phyloP scores from a whole-genome alignment of 2,113 vertebrate species.

The Condylura cristata region DNA sequence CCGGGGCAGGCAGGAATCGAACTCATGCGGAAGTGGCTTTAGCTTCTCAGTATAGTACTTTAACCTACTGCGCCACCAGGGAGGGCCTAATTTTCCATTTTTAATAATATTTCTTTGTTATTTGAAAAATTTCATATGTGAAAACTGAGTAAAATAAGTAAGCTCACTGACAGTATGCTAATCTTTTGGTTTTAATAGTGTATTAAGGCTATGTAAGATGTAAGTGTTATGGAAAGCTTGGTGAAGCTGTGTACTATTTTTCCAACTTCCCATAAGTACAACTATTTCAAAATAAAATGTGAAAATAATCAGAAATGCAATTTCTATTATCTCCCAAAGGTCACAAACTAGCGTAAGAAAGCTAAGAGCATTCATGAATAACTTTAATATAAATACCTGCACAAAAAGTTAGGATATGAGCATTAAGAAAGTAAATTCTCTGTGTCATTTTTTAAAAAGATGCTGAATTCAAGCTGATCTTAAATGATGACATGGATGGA shows the following conservation, averaged over 20 bases:
- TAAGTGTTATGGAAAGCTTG: not conserved
- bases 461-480: not conserved
- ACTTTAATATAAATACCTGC: not conserved
- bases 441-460: not conserved
- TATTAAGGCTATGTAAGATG: not conserved
- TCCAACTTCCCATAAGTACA: not conserved
- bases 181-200: not conserved
- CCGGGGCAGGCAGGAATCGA: no score
- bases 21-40: no score
- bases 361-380: not conserved
- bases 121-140: slow-evolving; percentile 22
- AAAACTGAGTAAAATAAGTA: not conserved
- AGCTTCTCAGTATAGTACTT: no score
- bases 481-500: slow-evolving; percentile 4
- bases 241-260: slow-evolving; percentile 11
- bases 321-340: not conserved
- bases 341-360: not conserved
- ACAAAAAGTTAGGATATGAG: not conserved
- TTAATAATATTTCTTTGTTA: slow-evolving; percentile 15
- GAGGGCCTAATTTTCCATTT: not conserved
- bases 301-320: slow-evolving; percentile 11
- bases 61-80: no score
- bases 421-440: not conserved
- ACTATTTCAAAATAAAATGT: slow-evolving; percentile 53
- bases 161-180: not conserved